Evolutionary conservation across 2,113 vertebrate genomes (phyloP).

Genomic region (Antigone vipio): DNA sequence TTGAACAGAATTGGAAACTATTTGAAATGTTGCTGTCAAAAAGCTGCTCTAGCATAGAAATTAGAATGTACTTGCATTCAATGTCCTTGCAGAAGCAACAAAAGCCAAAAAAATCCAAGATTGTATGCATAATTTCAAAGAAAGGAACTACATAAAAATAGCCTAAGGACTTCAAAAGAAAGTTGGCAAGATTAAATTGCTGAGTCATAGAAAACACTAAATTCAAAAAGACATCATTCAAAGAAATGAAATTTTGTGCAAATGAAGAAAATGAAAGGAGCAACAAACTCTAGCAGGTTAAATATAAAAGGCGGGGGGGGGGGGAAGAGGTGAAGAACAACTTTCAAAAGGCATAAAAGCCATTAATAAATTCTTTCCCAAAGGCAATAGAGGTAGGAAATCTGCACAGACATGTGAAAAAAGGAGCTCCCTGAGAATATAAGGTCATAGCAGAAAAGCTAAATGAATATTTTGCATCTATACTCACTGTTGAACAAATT

Average conservation of each 20-base stretch:
- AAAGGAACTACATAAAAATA: not conserved
- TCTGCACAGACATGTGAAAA: not conserved
- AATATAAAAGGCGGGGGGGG: not conserved
- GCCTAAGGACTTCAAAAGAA: not conserved
- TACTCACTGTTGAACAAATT: not conserved
- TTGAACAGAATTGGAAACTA: not conserved
- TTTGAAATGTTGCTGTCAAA: not conserved
- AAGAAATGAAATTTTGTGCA: not conserved
- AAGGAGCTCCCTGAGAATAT: not conserved
- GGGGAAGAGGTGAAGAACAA: not conserved
- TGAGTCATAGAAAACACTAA: not conserved
- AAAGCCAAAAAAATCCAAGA: not conserved
- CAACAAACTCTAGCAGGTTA: not conserved
- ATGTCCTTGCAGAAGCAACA: not conserved
- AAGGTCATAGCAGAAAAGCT: not conserved
- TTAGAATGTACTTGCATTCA: not conserved
- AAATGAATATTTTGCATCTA: not conserved
- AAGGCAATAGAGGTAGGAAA: not conserved
- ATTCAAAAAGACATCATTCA: not conserved
- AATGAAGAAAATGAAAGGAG: not conserved
- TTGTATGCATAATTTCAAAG: not conserved
- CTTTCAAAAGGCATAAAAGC: not conserved
- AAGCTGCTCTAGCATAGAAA: not conserved
- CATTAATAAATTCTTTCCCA: not conserved
- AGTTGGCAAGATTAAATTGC: not conserved